A percentile compares a stretch with the other conserved stretches of the same genome.
phyloP scores from a whole-genome alignment of 1,140 invertebrate genomes.

The Catajapyx aquilonaris region DNA sequence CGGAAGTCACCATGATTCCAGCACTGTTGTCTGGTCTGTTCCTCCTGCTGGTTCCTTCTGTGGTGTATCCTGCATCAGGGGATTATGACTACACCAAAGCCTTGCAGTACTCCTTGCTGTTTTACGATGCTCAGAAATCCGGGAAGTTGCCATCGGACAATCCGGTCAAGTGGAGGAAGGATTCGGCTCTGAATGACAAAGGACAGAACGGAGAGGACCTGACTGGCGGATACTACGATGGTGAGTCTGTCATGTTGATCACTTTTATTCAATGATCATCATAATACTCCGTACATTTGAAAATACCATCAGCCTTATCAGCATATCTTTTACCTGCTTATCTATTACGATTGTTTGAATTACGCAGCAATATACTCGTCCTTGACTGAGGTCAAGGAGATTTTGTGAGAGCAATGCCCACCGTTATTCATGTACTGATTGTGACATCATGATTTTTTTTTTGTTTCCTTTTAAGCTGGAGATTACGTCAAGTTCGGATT shows the following conservation, averaged over 20 bases:
- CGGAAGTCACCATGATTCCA: too few species aligned
- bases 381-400: neutral
- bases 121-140: conserved; percentile 41
- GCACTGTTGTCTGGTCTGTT: too few species aligned
- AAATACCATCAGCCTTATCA: neutral
- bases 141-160: conserved; percentile 32
- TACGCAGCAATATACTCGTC: neutral
- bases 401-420: neutral
- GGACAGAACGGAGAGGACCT: conserved; percentile 31
- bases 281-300: neutral
- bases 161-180: conserved; percentile 31
- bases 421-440: neutral
- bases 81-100: conserved; percentile 28
- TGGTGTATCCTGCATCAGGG: conserved; percentile 1
- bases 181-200: conserved; percentile 32
- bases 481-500: conserved; percentile 43
- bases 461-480: conserved; percentile 25
- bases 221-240: conserved; percentile 42
- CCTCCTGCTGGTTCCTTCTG: neutral
- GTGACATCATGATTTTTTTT: conserved; percentile 4
- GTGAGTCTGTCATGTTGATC: conserved; percentile 17
- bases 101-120: conserved; percentile 30
- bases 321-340: neutral
- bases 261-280: neutral
- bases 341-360: neutral